Base-by-base conservation (phyloP, 2,888 invertebrate species). In the Spisula subtruncata region DNA sequence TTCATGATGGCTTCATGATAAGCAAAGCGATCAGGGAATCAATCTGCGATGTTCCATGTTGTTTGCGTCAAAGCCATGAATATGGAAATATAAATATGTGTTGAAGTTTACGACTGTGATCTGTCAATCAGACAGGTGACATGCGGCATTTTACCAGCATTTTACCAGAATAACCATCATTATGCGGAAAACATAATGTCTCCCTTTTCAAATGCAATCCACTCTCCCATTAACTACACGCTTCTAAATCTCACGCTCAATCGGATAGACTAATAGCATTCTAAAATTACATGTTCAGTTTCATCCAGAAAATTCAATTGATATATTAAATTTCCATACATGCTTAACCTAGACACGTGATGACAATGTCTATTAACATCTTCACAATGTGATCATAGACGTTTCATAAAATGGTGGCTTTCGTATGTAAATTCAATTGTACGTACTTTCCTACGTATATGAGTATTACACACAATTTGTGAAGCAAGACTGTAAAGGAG, bases 41-140 rank as follows among this genome's bases (percentile, higher is more conserved):
- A 66, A 66, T 66, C 25, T 1, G 25, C 5, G 60, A 10, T 25
- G 25, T n/a, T 66, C 60, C 60, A 25, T 25, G 60, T 25, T 66
- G 25, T 66, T 66, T 25, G n/a, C 25, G n/a, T 2, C n/a, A 8
- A 66, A 66, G 25, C n/a, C 60, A 66, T 25, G 60, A 66, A 66
- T 66, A 66, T 66, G 60, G n/a, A 66, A 66, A 66, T n/a, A n/a
- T n/a, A n/a, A n/a, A n/a, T 66, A 66, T 6, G 60, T 66, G 60
- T 66, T 66, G 25, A 25, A 66, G 51, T 51, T 51, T 66, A 25
- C n/a, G 60, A 66, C n/a, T 66, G n/a, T 6, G 32, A 75, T 5
- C 35, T 32, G 75, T 75, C 75, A 32, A 32, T 75, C 60, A 75
- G 12, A 32, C 32, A 75, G 8, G 14, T 32, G 75, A 75, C 75